phyloP scores from a whole-genome alignment of 2,888 invertebrate species.

The Pseudococcus viburni region DNA sequence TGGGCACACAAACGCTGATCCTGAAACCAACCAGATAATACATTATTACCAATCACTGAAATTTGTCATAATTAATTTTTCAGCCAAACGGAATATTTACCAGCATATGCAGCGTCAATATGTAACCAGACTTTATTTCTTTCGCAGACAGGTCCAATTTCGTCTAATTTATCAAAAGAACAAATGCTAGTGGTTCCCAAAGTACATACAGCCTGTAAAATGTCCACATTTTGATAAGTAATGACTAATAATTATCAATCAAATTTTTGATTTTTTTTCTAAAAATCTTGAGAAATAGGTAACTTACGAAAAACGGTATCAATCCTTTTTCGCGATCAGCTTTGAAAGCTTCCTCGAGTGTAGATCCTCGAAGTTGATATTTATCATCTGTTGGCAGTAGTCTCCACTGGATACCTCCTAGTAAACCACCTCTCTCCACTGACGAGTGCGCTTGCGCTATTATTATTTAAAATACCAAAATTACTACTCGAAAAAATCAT shows the following conservation, averaged over 20 bases:
- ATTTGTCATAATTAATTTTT: neutral
- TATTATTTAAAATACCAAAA: slow-evolving; percentile 66
- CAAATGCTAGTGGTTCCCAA: slow-evolving; percentile 90
- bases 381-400: slow-evolving; percentile 81
- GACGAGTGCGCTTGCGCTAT: slow-evolving; percentile 92
- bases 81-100: slow-evolving; percentile 68
- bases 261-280: too few relatives aligned
- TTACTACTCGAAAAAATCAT: neutral
- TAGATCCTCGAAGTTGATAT: slow-evolving; percentile 82
- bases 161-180: slow-evolving; percentile 86
- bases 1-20: slow-evolving; percentile 95
- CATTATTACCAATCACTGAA: neutral
- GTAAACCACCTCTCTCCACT: slow-evolving; percentile 91
- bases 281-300: neutral
- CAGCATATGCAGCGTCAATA: slow-evolving; percentile 96
- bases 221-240: slow-evolving; percentile 68
- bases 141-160: slow-evolving; percentile 82
- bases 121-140: slow-evolving; percentile 89
- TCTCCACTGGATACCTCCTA: slow-evolving; percentile 88
- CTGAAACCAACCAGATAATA: slow-evolving; percentile 69
- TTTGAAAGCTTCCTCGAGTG: slow-evolving; percentile 83
- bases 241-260: too few relatives aligned
- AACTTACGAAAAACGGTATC: slow-evolving; percentile 94
- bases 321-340: slow-evolving; percentile 90
- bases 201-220: slow-evolving; percentile 77